phyloP scores from a whole-genome alignment of 2,888 invertebrate species.

The Drosophila parthenogenetica region DNA sequence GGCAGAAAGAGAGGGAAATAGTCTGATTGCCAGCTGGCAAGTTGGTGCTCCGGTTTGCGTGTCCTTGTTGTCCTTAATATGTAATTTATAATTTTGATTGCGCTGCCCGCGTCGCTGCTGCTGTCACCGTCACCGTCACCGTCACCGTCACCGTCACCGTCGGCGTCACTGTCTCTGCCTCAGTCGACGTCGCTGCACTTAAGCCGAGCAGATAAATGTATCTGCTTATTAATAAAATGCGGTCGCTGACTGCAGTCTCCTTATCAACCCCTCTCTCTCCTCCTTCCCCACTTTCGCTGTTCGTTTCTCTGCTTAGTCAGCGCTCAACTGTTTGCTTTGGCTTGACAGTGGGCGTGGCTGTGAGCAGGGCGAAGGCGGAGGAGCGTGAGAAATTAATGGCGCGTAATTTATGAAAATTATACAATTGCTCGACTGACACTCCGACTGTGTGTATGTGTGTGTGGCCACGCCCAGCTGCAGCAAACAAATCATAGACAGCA shows the following conservation, averaged over 20 bases:
- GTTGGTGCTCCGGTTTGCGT: conserved; percentile 15
- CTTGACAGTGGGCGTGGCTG: conserved; percentile 42
- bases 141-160: too few relatives aligned
- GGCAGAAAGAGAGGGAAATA: not conserved
- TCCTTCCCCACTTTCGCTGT: not conserved
- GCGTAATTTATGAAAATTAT: conserved; percentile 78
- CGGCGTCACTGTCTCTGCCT: conserved; percentile 15
- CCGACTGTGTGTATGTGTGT: conserved; percentile 4
- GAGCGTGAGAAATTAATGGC: conserved; percentile 69
- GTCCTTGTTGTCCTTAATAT: conserved; percentile 64
- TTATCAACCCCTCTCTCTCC: not conserved
- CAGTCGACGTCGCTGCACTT: conserved; percentile 56
- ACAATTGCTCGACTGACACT: conserved; percentile 60
- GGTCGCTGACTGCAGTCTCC: conserved; percentile 37
- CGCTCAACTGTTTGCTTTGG: conserved; percentile 57
- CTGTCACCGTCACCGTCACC: conserved; percentile 1
- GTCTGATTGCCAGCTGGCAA: conserved; percentile 19
- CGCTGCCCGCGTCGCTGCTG: conserved; percentile 47
- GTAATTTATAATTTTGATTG: conserved; percentile 79
- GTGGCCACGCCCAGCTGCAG: conserved; percentile 46
- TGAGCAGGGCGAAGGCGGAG: not conserved
- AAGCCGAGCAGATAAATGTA: conserved; percentile 68
- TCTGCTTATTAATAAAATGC: conserved; percentile 65
- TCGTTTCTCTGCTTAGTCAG: conserved; percentile 6
- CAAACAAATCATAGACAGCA: conserved; percentile 55